A percentile compares a stretch with the other conserved stretches of the same genome.
phyloP scores from a whole-genome alignment of 2,797 vertebrate genomes.

The Scyliorhinus canicula region DNA sequence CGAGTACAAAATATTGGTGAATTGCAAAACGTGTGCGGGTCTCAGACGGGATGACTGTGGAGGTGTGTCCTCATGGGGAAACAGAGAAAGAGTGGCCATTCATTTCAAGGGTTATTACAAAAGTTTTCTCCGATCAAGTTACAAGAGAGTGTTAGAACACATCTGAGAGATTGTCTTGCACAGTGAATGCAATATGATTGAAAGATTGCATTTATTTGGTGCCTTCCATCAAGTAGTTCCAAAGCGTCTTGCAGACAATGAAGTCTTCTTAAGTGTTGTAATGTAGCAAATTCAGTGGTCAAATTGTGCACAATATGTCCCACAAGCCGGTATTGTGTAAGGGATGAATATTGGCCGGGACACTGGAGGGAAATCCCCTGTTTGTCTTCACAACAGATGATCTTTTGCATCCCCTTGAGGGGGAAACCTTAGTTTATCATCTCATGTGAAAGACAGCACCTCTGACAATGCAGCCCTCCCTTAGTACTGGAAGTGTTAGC shows the following conservation, averaged over 20 bases:
- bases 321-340: background rate
- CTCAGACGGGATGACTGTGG: background rate
- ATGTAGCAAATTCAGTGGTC: background rate
- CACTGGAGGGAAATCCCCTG: background rate
- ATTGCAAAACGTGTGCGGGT: background rate
- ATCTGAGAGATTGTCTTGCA: background rate
- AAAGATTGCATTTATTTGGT: too few species aligned
- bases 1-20: background rate
- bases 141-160: background rate
- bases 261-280: background rate
- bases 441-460: background rate
- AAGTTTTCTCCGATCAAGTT: background rate
- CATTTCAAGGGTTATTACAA: background rate
- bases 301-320: background rate
- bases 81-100: background rate
- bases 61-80: background rate
- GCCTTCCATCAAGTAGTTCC: too few species aligned
- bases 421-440: background rate
- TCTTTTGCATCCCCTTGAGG: background rate
- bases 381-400: background rate
- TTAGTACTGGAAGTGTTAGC: background rate
- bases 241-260: background rate
- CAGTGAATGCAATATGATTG: background rate
- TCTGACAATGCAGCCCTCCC: background rate
- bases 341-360: background rate